Percentiles rank a stretch among this genome's conserved stretches.
Evolutionary conservation across 53 echinoderm and acorn worm genomes (phyloP).

Genomic region (Hippasteria phrygiana): DNA sequence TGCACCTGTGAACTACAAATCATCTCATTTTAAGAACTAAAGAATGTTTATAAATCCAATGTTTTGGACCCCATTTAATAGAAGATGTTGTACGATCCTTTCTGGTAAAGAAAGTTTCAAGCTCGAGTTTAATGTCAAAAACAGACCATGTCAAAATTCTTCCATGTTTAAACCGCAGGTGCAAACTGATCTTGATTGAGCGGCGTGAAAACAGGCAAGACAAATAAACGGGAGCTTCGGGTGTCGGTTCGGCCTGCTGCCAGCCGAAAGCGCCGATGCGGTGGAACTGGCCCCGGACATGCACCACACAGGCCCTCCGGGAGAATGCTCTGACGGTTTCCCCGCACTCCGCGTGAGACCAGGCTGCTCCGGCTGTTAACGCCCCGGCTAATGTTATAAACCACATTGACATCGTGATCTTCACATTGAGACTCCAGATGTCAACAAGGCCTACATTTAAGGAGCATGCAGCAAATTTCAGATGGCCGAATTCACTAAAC

Average conservation of each 20-base stretch:
- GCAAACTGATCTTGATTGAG: conserved; percentile 44
- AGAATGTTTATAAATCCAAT: too few species aligned
- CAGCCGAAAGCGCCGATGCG: background rate
- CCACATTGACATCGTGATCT: background rate
- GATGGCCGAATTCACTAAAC: too few species aligned
- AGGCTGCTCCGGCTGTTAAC: background rate
- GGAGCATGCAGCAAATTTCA: too few species aligned
- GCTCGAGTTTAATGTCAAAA: background rate
- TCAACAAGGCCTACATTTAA: too few species aligned
- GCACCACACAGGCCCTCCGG: background rate
- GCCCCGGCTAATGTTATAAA: background rate
- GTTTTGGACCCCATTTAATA: too few species aligned
- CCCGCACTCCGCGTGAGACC: background rate
- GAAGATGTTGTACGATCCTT: background rate
- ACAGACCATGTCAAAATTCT: conserved; percentile 35
- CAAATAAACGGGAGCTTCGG: conserved; percentile 28
- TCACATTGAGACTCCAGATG: too few species aligned
- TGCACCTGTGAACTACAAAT: too few species aligned
- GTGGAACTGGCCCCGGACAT: background rate
- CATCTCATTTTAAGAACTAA: too few species aligned
- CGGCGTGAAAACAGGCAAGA: conserved; percentile 33
- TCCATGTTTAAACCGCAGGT: conserved; percentile 25
- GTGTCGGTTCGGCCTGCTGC: too few species aligned
- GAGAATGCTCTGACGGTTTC: background rate
- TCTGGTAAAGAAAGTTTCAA: background rate